Evolutionary conservation across 2,888 invertebrate species (phyloP).

Genomic region (Drosophila anomalipes): DNA sequence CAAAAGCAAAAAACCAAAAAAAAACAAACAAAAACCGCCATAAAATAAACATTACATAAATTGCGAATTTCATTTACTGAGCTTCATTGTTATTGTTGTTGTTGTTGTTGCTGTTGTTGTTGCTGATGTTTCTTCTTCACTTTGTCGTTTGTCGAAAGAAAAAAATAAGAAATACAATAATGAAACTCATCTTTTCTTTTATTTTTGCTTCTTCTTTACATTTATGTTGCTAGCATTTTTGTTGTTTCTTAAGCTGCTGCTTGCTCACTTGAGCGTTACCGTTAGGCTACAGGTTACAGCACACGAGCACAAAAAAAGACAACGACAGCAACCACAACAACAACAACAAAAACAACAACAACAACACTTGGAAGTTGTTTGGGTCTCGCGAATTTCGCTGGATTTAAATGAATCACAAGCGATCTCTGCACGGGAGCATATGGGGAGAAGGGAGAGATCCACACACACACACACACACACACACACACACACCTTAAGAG

Average conservation of each 20-base stretch:
- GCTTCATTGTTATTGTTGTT: conserved; percentile 23
- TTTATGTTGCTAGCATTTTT: conserved; percentile 14
- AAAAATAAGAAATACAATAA: conserved; percentile 26
- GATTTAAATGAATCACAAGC: conserved; percentile 52
- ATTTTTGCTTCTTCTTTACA: not conserved
- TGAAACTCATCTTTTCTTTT: conserved; percentile 17
- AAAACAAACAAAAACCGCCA: conserved; percentile 23
- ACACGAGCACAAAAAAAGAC: conserved; percentile 43
- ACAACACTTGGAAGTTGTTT: conserved; percentile 28
- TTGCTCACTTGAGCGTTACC: conserved; percentile 69
- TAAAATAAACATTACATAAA: conserved; percentile 71
- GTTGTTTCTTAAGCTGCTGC: conserved; percentile 55
- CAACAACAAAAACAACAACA: conserved; percentile 5
- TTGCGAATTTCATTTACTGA: conserved; percentile 71
- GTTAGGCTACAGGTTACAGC: conserved; percentile 69
- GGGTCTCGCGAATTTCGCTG: conserved; percentile 44
- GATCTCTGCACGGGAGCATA: conserved; percentile 30
- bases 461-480: conserved; percentile 20
- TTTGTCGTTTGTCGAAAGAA: conserved; percentile 47
- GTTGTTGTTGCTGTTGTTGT: conserved; percentile 8
- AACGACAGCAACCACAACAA: conserved; percentile 20
- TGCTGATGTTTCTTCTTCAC: conserved; percentile 24
- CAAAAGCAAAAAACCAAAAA: conserved; percentile 5
- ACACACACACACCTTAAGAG: conserved; percentile 40
- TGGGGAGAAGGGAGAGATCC: not conserved